phyloP scores from a whole-genome alignment of 92 coral and sea anemone genomes.

The Porites evermanni region DNA sequence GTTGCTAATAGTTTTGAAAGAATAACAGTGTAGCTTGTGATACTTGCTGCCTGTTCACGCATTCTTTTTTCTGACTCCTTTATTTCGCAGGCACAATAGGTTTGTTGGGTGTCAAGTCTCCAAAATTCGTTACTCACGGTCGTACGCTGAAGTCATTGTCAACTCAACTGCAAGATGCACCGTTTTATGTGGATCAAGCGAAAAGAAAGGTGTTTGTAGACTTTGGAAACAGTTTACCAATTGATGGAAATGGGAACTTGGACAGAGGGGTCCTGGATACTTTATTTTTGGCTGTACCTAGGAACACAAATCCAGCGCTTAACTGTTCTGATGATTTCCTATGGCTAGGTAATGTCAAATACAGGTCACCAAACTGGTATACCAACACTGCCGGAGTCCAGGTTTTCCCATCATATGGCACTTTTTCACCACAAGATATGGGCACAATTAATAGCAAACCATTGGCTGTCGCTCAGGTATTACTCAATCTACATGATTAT shows the following conservation, averaged over 20 bases:
- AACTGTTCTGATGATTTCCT: conserved; percentile 56
- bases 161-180: conserved; percentile 26
- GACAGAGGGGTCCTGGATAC: conserved; percentile 25
- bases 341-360: conserved; percentile 63
- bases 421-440: conserved; percentile 44
- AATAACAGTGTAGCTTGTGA: conserved; percentile 38
- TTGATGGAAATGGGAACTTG: conserved; percentile 38
- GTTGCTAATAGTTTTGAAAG: too few species aligned
- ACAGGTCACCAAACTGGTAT: conserved; percentile 58
- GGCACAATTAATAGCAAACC: conserved; percentile 30
- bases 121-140: conserved; percentile 62
- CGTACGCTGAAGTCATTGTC: conserved; percentile 51
- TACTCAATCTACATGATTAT: too few species aligned
- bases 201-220: conserved; percentile 52
- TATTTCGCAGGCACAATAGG: conserved; percentile 74
- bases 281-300: conserved; percentile 45
- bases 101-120: conserved; percentile 61
- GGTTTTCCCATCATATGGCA: conserved; percentile 46
- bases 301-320: not conserved
- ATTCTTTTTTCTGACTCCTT: conserved; percentile 35
- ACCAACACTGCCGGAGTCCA: conserved; percentile 60
- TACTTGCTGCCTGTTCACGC: conserved; percentile 50
- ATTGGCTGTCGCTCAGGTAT: conserved; percentile 72
- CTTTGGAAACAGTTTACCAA: conserved; percentile 75
- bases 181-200: conserved; percentile 58